These are phyloP conservation scores for Eristalis arbustorum DNA, from an alignment of 2,888 invertebrate species.

Conservation along the genomic window DNA sequence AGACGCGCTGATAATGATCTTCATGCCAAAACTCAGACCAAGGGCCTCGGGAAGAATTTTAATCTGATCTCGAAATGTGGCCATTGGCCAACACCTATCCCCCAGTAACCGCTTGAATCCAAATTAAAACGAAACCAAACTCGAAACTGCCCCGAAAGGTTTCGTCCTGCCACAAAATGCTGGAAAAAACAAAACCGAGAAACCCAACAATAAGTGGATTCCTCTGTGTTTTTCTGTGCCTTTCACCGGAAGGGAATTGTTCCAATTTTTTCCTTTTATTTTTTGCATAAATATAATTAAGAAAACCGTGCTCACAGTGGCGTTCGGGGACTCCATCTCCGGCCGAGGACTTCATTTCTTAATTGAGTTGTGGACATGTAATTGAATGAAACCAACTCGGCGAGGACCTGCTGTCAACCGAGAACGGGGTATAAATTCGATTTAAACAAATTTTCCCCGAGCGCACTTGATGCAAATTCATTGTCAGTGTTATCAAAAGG, in stretches of 20 bases:
- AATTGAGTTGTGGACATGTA: constrained; percentile 36
- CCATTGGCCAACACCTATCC: no score
- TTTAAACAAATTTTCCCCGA: background rate
- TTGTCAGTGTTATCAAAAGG: background rate
- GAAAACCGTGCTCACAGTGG: constrained; percentile 6
- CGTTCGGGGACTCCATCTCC: constrained; percentile 8
- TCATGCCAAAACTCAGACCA: no score
- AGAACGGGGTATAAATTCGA: background rate
- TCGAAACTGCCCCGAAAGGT: background rate
- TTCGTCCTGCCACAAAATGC: background rate
- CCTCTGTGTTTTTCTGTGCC: background rate
- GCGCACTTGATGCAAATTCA: background rate
- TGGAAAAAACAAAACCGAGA: background rate
- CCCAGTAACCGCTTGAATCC: background rate
- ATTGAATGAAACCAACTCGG: constrained; percentile 13
- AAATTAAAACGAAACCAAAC: background rate
- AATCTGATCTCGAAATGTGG: no score
- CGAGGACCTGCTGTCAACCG: background rate
- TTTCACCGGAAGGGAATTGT: background rate
- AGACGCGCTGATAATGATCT: no score
- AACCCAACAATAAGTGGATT: background rate
- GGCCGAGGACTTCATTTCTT: constrained; percentile 20
- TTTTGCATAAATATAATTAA: constrained; percentile 30
- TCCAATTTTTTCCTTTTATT: background rate
- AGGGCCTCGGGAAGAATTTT: no score